A percentile compares a stretch with the other conserved stretches of the same genome.
phyloP scores from a whole-genome alignment of 2,113 vertebrate genomes.

The Oryzias javanicus region DNA sequence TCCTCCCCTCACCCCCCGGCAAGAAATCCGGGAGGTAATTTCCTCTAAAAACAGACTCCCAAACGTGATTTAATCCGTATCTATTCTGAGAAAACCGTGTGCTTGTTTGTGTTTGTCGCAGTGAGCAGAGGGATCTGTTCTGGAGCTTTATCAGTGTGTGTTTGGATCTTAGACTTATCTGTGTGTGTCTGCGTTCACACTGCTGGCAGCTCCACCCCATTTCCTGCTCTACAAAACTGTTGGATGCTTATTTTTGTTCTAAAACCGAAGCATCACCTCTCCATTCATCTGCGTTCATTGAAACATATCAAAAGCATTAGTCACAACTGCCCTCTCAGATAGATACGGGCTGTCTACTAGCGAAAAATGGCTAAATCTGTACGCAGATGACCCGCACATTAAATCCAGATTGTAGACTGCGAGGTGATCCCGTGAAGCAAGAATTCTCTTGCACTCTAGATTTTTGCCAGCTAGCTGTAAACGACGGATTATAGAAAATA shows the following conservation, averaged over 20 bases:
- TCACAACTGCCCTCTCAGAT: too few species aligned
- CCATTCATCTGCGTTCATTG: slow-evolving; percentile 16
- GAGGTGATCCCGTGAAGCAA: too few species aligned
- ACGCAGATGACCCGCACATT: too few species aligned
- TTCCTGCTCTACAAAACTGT: slow-evolving; percentile 35
- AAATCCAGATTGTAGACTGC: too few species aligned
- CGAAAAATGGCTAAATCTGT: too few species aligned
- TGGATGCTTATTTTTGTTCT: slow-evolving; percentile 9
- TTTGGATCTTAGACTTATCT: slow-evolving; percentile 19
- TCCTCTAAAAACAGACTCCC: slow-evolving; percentile 68
- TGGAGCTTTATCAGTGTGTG: slow-evolving; percentile 29
- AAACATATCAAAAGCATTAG: slow-evolving; percentile 10
- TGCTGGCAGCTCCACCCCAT: slow-evolving; percentile 2
- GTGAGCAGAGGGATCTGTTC: not conserved
- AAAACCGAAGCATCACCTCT: slow-evolving; percentile 6
- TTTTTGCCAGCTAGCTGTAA: too few species aligned
- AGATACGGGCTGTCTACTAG: too few species aligned
- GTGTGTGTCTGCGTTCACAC: slow-evolving; percentile 3
- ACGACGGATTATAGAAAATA: too few species aligned
- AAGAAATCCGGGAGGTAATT: slow-evolving; percentile 60
- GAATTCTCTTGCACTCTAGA: too few species aligned
- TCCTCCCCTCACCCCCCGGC: slow-evolving; percentile 8
- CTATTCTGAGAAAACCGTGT: slow-evolving; percentile 53
- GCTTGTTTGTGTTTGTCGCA: slow-evolving; percentile 10
- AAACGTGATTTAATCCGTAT: slow-evolving; percentile 66